Evolutionary conservation across 2,113 vertebrate genomes (phyloP), one percentile per base, ranked within the genome.

Genomic region (Canis aureus): DNA sequence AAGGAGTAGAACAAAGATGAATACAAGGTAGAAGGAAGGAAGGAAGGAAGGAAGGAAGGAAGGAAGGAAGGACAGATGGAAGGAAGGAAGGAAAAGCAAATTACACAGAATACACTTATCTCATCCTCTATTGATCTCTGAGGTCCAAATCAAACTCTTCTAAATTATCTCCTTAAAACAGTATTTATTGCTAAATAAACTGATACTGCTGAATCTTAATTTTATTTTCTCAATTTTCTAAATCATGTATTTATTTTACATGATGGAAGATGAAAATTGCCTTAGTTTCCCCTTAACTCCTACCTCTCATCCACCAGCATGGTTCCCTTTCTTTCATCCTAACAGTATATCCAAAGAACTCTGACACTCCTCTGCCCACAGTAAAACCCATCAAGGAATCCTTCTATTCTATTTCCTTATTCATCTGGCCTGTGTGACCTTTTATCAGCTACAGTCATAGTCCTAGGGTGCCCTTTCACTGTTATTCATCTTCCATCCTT

Each of bases 31-130:
- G 3, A 15, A 22, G 23, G 15, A 8, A 2, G 20, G 17, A 25
- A 8, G n/a, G 25, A 55, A n/a, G 15, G 17, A n/a, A 67, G 22
- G 2, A 0, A 8, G 12, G 10, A 3, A 35, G 11, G 29, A 13
- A 1, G 12, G 17, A 27, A 7, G 19, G 15, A 8, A 25, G 38
- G 38, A 38, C 3, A 38, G 38, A 38, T 38, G 38, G 38, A 38
- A 38, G 35, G 16, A 78, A 10, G 15, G 35, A 23, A n/a, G 16
- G 17, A 38, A 74, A 69, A 94, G 20, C 55, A 19, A 69, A 49
- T 17, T 32, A 22, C 0, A 9, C 0, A 9, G 25, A 55, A 90
- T 22, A 71, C 7, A 22, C 15, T 27, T 25, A 60, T 13, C 5
- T 11, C 22, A 8, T 7, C 38, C 6, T 25, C 27, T 76, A 20